Evolutionary conservation across 2,113 vertebrate species (phyloP).

Genomic region (Ceuthmochares aereus): DNA sequence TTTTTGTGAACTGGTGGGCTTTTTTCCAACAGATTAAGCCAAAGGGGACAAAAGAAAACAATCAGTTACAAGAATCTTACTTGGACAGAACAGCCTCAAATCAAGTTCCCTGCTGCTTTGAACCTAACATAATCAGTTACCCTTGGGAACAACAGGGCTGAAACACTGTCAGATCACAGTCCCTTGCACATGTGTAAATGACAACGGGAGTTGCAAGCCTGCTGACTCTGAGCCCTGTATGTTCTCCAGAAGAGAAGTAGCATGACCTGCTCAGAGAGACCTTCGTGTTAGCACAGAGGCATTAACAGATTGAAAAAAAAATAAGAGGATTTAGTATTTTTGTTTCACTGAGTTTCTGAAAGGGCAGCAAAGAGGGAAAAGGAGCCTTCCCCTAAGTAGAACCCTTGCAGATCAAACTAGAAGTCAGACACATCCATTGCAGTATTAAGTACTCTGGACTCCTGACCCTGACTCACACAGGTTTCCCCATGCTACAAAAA

Average conservation of each 20-base stretch:
- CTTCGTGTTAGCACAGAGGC: neutral
- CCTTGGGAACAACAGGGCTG: neutral
- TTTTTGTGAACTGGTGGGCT: neutral
- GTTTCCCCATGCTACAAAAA: neutral
- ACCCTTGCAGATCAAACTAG: neutral
- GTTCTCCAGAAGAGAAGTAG: neutral
- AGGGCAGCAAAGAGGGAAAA: neutral
- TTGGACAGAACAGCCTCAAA: slow-evolving; percentile 12
- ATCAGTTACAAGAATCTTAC: neutral
- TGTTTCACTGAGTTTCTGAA: neutral
- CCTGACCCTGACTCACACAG: neutral
- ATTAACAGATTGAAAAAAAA: neutral
- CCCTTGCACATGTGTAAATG: neutral
- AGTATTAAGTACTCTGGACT: neutral
- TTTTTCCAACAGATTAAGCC: neutral
- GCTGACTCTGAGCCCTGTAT: neutral
- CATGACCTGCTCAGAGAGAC: neutral
- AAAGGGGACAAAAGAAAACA: slow-evolving; percentile 2
- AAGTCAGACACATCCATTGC: neutral
- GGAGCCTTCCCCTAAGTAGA: neutral
- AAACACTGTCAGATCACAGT: neutral
- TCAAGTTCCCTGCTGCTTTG: neutral
- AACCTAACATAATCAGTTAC: neutral
- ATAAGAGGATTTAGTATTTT: neutral
- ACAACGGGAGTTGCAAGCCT: neutral